These are phyloP conservation scores for Temnothorax unifasciatus DNA, from an alignment of 2,888 invertebrate species.

Conservation along the genomic window DNA sequence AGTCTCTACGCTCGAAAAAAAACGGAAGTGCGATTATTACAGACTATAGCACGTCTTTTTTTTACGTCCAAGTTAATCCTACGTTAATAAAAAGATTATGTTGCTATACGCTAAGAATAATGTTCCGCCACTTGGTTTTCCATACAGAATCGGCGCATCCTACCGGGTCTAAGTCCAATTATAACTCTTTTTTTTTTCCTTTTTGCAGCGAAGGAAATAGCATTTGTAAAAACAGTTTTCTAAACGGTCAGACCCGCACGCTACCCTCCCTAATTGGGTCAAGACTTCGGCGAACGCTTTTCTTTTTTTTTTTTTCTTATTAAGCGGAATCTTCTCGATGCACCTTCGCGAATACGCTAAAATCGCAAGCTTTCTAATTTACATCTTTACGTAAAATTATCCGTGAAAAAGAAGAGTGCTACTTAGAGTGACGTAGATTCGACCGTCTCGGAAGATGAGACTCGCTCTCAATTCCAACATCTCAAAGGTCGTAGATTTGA, in stretches of 20 bases:
- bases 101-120: conserved; percentile 77
- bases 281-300: conserved; percentile 29
- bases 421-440: neutral
- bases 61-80: conserved; percentile 73
- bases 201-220: conserved; percentile 6
- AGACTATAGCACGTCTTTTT: conserved; percentile 65
- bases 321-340: neutral
- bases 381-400: conserved; percentile 9
- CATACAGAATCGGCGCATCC: conserved; percentile 77
- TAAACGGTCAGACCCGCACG: conserved; percentile 65
- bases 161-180: conserved; percentile 69
- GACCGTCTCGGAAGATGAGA: neutral
- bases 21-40: conserved; percentile 64
- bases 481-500: neutral
- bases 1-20: conserved; percentile 66
- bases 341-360: conserved; percentile 5
- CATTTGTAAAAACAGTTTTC: conserved; percentile 42
- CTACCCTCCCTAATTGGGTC: conserved; percentile 29
- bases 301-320: neutral
- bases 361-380: neutral
- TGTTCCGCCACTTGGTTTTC: conserved; percentile 71
- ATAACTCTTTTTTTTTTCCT: conserved; percentile 13
- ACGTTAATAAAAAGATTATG: conserved; percentile 82
- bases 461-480: neutral
- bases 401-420: neutral